These are phyloP conservation scores for Pelosia muscerda DNA, from an alignment of 2,888 invertebrate species.

Conservation along the genomic window DNA sequence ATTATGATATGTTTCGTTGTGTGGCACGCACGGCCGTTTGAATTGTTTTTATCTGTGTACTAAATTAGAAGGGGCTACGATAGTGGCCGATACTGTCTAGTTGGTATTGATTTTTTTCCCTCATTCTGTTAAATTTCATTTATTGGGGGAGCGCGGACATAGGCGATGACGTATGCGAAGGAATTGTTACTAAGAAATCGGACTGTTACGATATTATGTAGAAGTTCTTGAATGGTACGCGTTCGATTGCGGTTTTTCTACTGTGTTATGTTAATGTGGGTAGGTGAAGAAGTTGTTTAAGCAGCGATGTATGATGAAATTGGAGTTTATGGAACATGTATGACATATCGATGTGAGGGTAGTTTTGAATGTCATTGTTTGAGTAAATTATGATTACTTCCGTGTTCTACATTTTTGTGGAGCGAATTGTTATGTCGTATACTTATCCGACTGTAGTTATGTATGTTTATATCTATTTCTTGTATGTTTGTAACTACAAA, in stretches of 20 bases:
- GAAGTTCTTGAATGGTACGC: slow-evolving; percentile 32
- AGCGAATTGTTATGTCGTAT: background rate
- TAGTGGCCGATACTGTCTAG: slow-evolving; percentile 80
- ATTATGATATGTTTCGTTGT: slow-evolving; percentile 59
- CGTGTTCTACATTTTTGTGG: background rate
- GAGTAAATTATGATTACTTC: slow-evolving; percentile 5
- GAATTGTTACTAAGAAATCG: slow-evolving; percentile 52
- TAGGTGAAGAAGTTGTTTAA: slow-evolving; percentile 18
- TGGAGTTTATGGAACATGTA: slow-evolving; percentile 21
- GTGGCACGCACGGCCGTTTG: slow-evolving; percentile 61
- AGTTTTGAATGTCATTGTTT: slow-evolving; percentile 36
- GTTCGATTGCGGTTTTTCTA: slow-evolving; percentile 27
- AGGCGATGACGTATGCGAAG: slow-evolving; percentile 67
- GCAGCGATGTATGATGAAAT: slow-evolving; percentile 33
- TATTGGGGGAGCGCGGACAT: slow-evolving; percentile 83
- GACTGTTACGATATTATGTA: slow-evolving; percentile 20
- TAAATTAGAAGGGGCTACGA: slow-evolving; percentile 82
- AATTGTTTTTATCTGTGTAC: slow-evolving; percentile 84
- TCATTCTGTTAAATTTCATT: slow-evolving; percentile 87
- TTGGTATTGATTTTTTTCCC: slow-evolving; percentile 86
- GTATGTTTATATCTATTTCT: too few species aligned
- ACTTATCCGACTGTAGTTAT: background rate
- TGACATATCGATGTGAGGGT: slow-evolving; percentile 36
- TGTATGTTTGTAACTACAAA: background rate
- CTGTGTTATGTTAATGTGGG: slow-evolving; percentile 24